phyloP scores from a whole-genome alignment of 1,140 invertebrate species.

The Caenorhabditis remanei region DNA sequence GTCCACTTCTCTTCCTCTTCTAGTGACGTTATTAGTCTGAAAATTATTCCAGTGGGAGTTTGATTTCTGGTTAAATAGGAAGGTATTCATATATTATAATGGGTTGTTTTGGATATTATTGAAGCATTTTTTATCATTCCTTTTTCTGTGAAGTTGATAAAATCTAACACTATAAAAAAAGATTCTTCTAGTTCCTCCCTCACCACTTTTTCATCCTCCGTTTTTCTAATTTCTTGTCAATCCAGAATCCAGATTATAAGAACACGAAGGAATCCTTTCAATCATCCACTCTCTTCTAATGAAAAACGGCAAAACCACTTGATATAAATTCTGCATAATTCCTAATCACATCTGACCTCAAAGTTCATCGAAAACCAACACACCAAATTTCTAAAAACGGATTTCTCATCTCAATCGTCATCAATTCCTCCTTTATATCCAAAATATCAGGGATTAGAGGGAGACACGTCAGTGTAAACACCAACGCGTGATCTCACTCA shows the following conservation, averaged over 20 bases:
- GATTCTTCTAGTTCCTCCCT: too few species aligned
- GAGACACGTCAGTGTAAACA: slow-evolving; percentile 8
- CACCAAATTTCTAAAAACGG: slow-evolving; percentile 19
- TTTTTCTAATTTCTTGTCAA: too few species aligned
- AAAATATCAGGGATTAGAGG: slow-evolving; percentile 35
- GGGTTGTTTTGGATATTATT: too few species aligned
- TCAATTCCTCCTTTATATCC: background rate
- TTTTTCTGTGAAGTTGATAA: too few species aligned
- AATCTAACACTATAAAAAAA: too few species aligned
- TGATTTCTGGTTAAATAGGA: background rate
- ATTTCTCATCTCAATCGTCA: background rate
- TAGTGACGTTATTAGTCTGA: background rate
- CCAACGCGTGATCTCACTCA: slow-evolving; percentile 33
- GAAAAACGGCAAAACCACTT: background rate
- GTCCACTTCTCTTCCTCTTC: background rate
- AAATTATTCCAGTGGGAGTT: background rate
- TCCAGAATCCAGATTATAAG: too few species aligned
- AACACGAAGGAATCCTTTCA: background rate
- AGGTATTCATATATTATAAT: too few species aligned
- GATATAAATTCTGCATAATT: background rate
- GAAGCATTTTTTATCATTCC: too few species aligned
- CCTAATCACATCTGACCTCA: slow-evolving; percentile 34
- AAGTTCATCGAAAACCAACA: background rate
- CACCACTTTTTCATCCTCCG: too few species aligned
- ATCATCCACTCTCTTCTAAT: background rate